These are phyloP conservation scores for Augochlorella aurata DNA, from an alignment of 2,888 invertebrate genomes.

Conservation along the genomic window DNA sequence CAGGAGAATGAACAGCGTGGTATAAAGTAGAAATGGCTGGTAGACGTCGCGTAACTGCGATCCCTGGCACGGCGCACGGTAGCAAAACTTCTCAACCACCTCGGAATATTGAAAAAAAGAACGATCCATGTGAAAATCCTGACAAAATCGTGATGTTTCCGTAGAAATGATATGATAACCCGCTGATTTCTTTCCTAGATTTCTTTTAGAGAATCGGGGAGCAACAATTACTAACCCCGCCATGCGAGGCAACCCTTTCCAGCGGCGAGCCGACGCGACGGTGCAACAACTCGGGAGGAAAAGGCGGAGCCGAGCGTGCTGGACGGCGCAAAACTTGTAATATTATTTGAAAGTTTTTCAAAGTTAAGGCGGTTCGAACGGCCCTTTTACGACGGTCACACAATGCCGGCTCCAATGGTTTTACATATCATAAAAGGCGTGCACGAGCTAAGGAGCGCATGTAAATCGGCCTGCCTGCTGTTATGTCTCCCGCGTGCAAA, in stretches of 20 bases:
- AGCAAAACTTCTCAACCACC: no score
- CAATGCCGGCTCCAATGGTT: slow-evolving; percentile 71
- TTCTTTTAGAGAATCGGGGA: no score
- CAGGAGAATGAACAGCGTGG: not conserved
- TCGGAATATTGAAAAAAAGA: no score
- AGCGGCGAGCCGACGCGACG: not conserved
- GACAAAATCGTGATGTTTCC: no score
- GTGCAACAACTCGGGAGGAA: not conserved
- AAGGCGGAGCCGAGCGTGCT: slow-evolving; percentile 13
- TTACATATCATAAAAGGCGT: slow-evolving; percentile 77
- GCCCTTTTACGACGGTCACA: slow-evolving; percentile 73
- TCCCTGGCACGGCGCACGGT: not conserved
- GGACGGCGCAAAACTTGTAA: slow-evolving; percentile 55
- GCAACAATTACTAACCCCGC: slow-evolving; percentile 3
- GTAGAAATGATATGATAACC: no score
- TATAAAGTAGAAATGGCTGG: not conserved
- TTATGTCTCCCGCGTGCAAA: slow-evolving; percentile 74
- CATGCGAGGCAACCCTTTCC: slow-evolving; percentile 3
- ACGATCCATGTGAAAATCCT: no score
- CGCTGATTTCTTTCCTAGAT: no score
- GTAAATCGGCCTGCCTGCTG: slow-evolving; percentile 75
- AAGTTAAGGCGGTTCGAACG: slow-evolving; percentile 63
- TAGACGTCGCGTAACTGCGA: not conserved
- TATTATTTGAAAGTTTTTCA: slow-evolving; percentile 68
- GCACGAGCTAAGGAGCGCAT: slow-evolving; percentile 73